Evolutionary conservation across 2,888 invertebrate genomes (phyloP), one percentile per base, ranked within the genome.

Genomic region (Serrognathus titanus): DNA sequence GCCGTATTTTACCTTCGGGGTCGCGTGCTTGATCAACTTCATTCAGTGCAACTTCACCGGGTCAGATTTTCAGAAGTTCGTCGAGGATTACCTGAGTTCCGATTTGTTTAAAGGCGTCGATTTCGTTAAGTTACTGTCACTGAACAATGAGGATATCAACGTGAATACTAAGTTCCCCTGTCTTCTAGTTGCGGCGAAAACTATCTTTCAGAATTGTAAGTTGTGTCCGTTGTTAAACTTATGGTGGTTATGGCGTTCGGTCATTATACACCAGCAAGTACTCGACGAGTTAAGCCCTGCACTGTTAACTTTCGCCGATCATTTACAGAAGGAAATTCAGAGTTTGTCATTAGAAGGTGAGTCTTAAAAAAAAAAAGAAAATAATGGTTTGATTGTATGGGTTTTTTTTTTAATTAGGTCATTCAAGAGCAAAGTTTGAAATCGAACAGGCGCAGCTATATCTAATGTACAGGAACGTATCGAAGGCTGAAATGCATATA

Each of bases 11-110:
- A 69, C 79, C 50, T 74, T 84, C 51, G 89, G 86, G 2, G 80
- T 90, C 12, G 82, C 87, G 38, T 81, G 86, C 63, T 77, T 92
- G 31, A 79, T 89, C 49, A 81, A 82, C 24, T 95, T 94, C 77
- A 82, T 91, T 52, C 89, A 92, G 73, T 81, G 81, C 51, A 95
- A 95, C 77, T 94, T 92, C 84, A 87, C 88, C 49, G 90, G 94
- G 0, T 90, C 92, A 3, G 76, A 80, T 43, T 71, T 81, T 31
- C 73, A 78, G 37, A 69, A 80, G 1, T 69, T 75, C 45, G 67
- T 81, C 47, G 71, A 75, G 10, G 69, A 79, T 37, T 80, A 80
- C 64, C 70, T 82, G 12, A 75, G 76, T 8, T 60, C 63, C 1
- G 73, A 78, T 39, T 80, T 79, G 75, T 81, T 83, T 3, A 74